Evolutionary conservation across 2,113 vertebrate genomes (phyloP).

Genomic region (Micronycteris hirsuta): DNA sequence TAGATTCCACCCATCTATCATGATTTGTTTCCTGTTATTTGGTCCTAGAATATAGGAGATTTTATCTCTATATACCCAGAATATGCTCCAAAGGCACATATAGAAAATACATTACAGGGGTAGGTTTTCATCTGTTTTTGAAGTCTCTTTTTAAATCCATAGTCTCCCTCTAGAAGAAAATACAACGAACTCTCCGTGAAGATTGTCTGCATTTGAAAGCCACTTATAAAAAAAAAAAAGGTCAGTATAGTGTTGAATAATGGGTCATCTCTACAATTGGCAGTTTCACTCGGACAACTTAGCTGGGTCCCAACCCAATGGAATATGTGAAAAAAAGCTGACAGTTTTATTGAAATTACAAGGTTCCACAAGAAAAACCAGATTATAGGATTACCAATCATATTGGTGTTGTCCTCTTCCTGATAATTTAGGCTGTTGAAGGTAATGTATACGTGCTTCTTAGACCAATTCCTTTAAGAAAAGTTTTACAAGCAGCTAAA

Average conservation of each 20-base stretch:
- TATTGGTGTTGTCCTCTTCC: slow-evolving; percentile 22
- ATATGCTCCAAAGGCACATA: neutral
- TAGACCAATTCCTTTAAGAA: slow-evolving; percentile 56
- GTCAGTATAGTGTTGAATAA: neutral
- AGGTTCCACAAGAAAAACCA: neutral
- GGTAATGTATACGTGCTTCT: neutral
- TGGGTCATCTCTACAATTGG: neutral
- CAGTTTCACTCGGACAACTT: neutral
- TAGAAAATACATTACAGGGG: neutral
- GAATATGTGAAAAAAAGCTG: neutral
- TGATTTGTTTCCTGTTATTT: neutral
- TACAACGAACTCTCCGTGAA: neutral
- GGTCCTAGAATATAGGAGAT: neutral
- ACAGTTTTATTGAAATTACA: neutral
- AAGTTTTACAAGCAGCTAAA: slow-evolving; percentile 37
- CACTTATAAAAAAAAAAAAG: neutral
- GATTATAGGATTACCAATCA: neutral
- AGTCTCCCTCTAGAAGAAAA: neutral
- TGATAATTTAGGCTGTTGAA: neutral
- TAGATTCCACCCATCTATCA: neutral
- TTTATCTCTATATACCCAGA: neutral
- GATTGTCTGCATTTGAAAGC: neutral
- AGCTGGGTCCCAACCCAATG: neutral
- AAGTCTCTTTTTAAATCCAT: slow-evolving; percentile 1
- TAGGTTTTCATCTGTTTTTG: neutral